phyloP scores from a whole-genome alignment of 2,888 invertebrate genomes.

The Oegoconia quadripuncta region DNA sequence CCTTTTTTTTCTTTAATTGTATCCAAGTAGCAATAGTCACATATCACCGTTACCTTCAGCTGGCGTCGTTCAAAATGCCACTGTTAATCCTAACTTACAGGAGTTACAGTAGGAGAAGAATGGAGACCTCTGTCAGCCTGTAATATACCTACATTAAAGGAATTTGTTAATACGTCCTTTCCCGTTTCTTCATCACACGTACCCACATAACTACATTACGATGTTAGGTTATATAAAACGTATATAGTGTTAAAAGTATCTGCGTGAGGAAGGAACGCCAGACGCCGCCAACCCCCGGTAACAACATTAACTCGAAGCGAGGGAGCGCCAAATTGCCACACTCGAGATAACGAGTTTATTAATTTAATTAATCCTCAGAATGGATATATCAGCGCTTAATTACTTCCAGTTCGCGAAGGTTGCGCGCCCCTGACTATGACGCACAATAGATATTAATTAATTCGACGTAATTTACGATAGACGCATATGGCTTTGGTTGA shows the following conservation, averaged over 20 bases:
- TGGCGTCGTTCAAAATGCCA: too few relatives aligned
- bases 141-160: too few relatives aligned
- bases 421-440: constrained; percentile 12
- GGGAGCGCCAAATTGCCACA: constrained; percentile 43
- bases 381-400: constrained; percentile 43
- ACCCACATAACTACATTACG: too few relatives aligned
- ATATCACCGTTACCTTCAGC: too few relatives aligned
- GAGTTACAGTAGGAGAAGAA: too few relatives aligned
- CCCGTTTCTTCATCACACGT: too few relatives aligned
- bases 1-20: too few relatives aligned
- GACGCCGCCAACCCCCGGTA: constrained; percentile 10
- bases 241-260: background rate
- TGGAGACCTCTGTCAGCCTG: too few relatives aligned
- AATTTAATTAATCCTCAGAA: constrained; percentile 52
- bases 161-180: too few relatives aligned
- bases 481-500: background rate
- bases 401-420: constrained; percentile 17
- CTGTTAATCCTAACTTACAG: too few relatives aligned
- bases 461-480: constrained; percentile 7
- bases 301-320: constrained; percentile 5
- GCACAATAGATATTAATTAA: constrained; percentile 14
- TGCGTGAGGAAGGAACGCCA: background rate
- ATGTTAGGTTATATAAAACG: too few relatives aligned
- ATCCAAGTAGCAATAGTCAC: too few relatives aligned
- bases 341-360: constrained; percentile 57